These are phyloP conservation scores for Ammodytes dubius DNA, from an alignment of 2,113 vertebrate species.

Conservation along the genomic window DNA sequence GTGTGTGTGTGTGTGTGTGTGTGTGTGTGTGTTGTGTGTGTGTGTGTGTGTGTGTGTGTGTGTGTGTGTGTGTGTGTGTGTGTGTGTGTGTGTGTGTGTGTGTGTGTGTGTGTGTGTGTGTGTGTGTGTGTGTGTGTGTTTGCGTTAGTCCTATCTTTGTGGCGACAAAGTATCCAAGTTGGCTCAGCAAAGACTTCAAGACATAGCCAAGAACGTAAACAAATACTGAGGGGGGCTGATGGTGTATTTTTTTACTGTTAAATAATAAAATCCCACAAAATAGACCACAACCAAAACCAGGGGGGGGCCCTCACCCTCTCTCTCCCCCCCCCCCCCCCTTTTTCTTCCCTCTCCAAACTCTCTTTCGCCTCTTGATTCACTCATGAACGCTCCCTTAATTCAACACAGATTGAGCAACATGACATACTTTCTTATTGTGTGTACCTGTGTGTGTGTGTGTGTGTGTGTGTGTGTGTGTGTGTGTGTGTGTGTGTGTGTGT, in stretches of 20 bases:
- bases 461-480: constrained; percentile 37
- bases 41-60: background rate
- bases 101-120: background rate
- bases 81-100: background rate
- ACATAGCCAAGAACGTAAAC: constrained; percentile 51
- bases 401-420: constrained; percentile 68
- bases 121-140: background rate
- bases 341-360: constrained; percentile 20
- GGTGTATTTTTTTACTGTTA: constrained; percentile 45
- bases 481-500: constrained; percentile 27
- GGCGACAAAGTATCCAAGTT: constrained; percentile 19
- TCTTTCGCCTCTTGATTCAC: constrained; percentile 45
- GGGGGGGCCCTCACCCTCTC: constrained; percentile 20
- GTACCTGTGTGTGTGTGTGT: constrained; percentile 26
- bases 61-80: constrained; percentile 19
- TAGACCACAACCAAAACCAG: constrained; percentile 30
- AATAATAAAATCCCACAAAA: constrained; percentile 65
- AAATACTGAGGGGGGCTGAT: constrained; percentile 28
- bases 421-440: constrained; percentile 37
- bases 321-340: background rate
- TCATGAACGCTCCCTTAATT: constrained; percentile 61
- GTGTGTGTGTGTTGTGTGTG: constrained; percentile 8
- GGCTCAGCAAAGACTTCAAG: constrained; percentile 25
- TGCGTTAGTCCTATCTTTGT: background rate
- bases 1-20: background rate